Conservation (phyloP, 2,888 invertebrate species). For the Epinotia nisella region DNA sequence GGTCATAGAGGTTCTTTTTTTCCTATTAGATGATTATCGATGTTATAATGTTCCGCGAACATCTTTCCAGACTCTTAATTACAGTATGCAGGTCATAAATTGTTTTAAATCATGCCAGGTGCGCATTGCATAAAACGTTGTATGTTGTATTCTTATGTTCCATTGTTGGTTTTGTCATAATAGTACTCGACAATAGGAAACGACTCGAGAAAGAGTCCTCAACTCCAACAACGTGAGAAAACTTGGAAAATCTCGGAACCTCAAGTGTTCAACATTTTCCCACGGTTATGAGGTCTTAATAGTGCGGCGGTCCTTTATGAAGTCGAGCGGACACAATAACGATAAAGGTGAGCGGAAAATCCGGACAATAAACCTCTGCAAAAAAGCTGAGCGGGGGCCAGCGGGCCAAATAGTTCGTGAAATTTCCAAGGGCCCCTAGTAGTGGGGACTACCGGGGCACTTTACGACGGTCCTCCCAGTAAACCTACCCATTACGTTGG, state of each 20-base stretch:
- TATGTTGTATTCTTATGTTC: not conserved
- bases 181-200: constrained; percentile 22
- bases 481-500: constrained; percentile 84
- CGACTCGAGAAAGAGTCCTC: constrained; percentile 31
- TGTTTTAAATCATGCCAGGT: too few species aligned
- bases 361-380: constrained; percentile 83
- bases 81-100: too few species aligned
- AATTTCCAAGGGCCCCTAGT: constrained; percentile 77
- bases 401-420: constrained; percentile 84
- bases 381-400: constrained; percentile 82
- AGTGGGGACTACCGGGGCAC: constrained; percentile 73
- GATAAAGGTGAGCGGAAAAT: constrained; percentile 84
- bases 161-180: constrained; percentile 4
- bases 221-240: constrained; percentile 47
- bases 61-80: too few species aligned
- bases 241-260: constrained; percentile 52
- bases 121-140: not conserved
- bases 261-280: constrained; percentile 64
- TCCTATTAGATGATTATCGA: too few species aligned
- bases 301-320: constrained; percentile 80
- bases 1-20: too few species aligned
- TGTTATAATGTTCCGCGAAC: too few species aligned
- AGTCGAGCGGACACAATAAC: constrained; percentile 83
- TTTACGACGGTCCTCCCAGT: constrained; percentile 83
- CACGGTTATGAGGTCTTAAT: constrained; percentile 84